A percentile compares a stretch with the other conserved stretches of the same genome.
Conservation (phyloP, 2,888 invertebrate genomes). For the Zeuzera pyrina region DNA sequence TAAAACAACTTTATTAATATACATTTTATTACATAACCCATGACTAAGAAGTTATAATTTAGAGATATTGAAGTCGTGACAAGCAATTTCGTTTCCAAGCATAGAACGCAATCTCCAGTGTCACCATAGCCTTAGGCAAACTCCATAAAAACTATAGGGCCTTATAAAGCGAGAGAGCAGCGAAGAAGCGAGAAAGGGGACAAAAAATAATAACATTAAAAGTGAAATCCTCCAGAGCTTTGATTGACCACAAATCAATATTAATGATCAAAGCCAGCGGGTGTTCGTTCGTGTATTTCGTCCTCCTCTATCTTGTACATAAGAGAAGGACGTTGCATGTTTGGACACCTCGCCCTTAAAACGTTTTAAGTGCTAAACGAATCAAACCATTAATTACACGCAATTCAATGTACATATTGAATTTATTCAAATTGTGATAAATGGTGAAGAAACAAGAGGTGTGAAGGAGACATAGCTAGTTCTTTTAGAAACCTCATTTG, state of each 20-base stretch:
- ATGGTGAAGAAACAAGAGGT: constrained; percentile 62
- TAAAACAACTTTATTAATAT: too few species aligned
- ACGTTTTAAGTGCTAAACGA: constrained; percentile 72
- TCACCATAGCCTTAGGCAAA: constrained; percentile 4
- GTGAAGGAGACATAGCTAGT: constrained; percentile 36
- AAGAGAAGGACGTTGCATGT: constrained; percentile 41
- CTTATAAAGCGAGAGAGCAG: constrained; percentile 36
- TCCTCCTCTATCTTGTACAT: constrained; percentile 26
- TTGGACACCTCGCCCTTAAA: constrained; percentile 71
- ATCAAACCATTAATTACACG: constrained; percentile 72
- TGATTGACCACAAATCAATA: constrained; percentile 76
- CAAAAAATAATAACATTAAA: constrained; percentile 65
- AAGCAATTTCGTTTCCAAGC: too few species aligned
- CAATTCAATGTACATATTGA: constrained; percentile 74
- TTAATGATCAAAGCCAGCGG: constrained; percentile 70
- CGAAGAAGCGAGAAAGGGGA: constrained; percentile 23
- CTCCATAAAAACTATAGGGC: constrained; percentile 31
- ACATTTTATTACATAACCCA: too few species aligned
- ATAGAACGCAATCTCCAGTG: too few species aligned
- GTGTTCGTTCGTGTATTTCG: constrained; percentile 42
- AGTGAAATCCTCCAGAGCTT: constrained; percentile 67
- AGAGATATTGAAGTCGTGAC: too few species aligned
- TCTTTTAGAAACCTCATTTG: constrained; percentile 22
- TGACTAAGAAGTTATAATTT: too few species aligned
- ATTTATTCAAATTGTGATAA: constrained; percentile 74